Evolutionary conservation across 2,797 vertebrate genomes (phyloP).

Genomic region (Coilia nasus): DNA sequence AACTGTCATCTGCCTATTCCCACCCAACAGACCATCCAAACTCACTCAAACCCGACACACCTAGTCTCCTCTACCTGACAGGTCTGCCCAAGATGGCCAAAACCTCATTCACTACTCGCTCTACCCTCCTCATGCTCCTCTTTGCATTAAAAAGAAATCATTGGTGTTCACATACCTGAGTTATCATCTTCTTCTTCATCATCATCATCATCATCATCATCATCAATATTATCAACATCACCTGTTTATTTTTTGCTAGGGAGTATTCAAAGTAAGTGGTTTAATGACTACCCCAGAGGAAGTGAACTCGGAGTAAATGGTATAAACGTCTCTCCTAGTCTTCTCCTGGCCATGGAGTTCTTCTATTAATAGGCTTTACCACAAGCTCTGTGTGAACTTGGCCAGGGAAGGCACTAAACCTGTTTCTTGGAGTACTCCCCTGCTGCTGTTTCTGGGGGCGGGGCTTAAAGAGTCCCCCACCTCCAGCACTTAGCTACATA

Average conservation of each 20-base stretch:
- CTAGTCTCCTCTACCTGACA: conserved; percentile 38
- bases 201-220: not conserved
- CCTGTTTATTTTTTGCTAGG: not conserved
- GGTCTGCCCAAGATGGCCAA: conserved; percentile 37
- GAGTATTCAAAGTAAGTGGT: no score
- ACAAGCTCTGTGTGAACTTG: no score
- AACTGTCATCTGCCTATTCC: not conserved
- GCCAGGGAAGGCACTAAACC: no score
- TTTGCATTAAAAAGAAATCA: conserved; percentile 49
- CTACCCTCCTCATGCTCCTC: not conserved
- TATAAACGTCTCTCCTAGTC: no score
- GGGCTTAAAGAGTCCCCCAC: no score
- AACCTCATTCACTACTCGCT: not conserved
- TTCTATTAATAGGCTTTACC: no score
- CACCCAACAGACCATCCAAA: not conserved
- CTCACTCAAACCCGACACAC: conserved; percentile 38
- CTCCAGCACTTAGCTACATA: no score
- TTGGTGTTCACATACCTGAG: conserved; percentile 64
- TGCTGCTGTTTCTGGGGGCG: no score
- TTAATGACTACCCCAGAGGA: no score
- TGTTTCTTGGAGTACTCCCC: no score
- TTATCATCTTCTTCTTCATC: conserved; percentile 21
- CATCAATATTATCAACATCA: not conserved
- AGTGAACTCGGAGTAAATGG: no score
- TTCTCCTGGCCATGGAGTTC: no score